phyloP scores from a whole-genome alignment of 1,140 invertebrate species.

The Cherax quadricarinatus region DNA sequence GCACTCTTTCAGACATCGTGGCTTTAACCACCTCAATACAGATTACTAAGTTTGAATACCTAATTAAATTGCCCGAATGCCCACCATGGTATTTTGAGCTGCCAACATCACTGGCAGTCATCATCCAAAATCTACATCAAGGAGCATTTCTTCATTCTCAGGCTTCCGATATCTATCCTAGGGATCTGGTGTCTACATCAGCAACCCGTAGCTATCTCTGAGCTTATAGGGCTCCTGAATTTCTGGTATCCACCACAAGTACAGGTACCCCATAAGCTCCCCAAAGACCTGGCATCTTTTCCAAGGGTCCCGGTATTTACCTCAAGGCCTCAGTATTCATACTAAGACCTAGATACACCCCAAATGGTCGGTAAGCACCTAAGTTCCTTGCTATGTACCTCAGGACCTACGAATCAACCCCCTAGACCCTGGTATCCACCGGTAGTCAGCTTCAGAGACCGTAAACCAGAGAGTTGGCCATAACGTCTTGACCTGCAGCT shows the following conservation, averaged over 20 bases:
- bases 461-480: background rate
- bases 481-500: background rate
- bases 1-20: no score
- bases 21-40: no score
- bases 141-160: background rate
- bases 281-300: background rate
- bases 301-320: background rate
- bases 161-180: background rate
- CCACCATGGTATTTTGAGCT: no score
- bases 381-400: no score
- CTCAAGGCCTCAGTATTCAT: background rate
- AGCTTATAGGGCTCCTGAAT: background rate
- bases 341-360: background rate
- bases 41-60: no score
- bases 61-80: no score
- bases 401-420: no score
- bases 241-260: background rate
- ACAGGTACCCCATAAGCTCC: background rate
- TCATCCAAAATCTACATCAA: no score
- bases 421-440: no score
- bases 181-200: background rate
- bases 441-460: background rate
- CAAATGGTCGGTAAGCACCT: no score
- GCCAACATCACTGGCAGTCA: no score
- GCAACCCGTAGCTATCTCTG: no score